Evolutionary conservation across 2,888 invertebrate genomes (phyloP).

Genomic region (Conistra vaccinii): DNA sequence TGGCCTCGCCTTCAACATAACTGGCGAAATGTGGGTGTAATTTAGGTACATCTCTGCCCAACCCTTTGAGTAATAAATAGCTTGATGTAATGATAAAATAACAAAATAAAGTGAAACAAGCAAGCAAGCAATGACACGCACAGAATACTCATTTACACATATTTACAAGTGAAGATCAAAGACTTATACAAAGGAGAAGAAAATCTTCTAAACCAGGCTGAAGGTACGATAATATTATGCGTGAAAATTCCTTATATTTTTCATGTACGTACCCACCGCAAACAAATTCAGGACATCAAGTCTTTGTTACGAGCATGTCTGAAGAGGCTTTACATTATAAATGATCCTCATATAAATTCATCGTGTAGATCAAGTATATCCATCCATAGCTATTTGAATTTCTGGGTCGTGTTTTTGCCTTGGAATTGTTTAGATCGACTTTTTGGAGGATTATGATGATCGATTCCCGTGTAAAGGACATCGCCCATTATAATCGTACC

Average conservation of each 20-base stretch:
- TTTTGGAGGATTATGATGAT: no score
- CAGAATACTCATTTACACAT: slow-evolving; percentile 1
- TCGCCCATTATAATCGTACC: no score
- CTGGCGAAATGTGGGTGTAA: not conserved
- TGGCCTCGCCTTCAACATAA: not conserved
- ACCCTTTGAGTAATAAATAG: not conserved
- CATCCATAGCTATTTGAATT: slow-evolving; percentile 14
- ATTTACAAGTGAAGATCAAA: slow-evolving; percentile 17
- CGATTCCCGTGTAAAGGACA: no score
- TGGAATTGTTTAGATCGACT: not conserved
- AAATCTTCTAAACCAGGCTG: slow-evolving; percentile 23
- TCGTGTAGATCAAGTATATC: slow-evolving; percentile 13
- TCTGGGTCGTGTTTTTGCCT: not conserved
- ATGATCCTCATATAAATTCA: slow-evolving; percentile 60
- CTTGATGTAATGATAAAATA: not conserved
- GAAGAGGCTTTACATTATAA: slow-evolving; percentile 49
- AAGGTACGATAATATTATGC: slow-evolving; percentile 26
- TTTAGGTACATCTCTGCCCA: no score
- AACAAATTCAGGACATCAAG: slow-evolving; percentile 60
- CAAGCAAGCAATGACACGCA: not conserved
- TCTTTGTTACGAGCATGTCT: slow-evolving; percentile 48
- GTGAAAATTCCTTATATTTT: slow-evolving; percentile 35
- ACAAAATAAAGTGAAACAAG: not conserved
- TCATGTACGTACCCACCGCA: slow-evolving; percentile 35
- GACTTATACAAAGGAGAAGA: slow-evolving; percentile 9